Base-by-base conservation (phyloP, 2,888 invertebrate genomes). In the Eurytoma adleriae region DNA sequence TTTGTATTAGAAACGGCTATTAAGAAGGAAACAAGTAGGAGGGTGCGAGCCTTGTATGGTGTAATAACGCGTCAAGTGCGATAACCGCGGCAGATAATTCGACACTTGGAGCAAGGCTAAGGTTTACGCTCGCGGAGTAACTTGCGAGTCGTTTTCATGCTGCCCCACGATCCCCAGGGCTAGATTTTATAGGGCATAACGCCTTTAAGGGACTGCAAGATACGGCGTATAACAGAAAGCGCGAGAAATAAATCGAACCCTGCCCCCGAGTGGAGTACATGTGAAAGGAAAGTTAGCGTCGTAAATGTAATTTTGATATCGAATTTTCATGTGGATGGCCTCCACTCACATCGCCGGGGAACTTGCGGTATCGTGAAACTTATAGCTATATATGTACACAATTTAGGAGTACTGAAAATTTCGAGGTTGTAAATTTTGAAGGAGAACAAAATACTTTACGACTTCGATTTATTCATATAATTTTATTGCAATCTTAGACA, bases 21-120 rank as follows among this genome's bases (percentile, higher is more conserved):
- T 59, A 72, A 72, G 40, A 40, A 30, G 18, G 27, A 52, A 14
- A 14, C 18, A 20, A 4, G 50, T 13, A 14, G 4, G 59, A 16
- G 59, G 5, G 52, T n/a, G 27, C 7, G 20, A 54, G 61, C 30
- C 30, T 61, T 68, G 48, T 59, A 73, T 56, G 30, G 18, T n/a
- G 78, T 78, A 78, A 78, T 78, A 78, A 78, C 71, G 79, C 64
- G 79, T 70, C 66, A 66, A 75, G 75, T 27, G 69, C 74, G 70
- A 64, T 75, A 79, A 64, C 70, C 69, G 52, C 52, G 61, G 40
- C 66, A 50, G 79, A 74, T 75, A 66, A 74, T 74, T 79, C 70
- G 78, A 68, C 78, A 62, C 78, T 78, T 72, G 66, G 56, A 71
- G 24, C 61, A 61, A 40, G 16, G 18, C 40, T 56, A 14, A 56